Conservation (phyloP, 64 coral and sea anemone genomes). For the Anthopleura sola region DNA sequence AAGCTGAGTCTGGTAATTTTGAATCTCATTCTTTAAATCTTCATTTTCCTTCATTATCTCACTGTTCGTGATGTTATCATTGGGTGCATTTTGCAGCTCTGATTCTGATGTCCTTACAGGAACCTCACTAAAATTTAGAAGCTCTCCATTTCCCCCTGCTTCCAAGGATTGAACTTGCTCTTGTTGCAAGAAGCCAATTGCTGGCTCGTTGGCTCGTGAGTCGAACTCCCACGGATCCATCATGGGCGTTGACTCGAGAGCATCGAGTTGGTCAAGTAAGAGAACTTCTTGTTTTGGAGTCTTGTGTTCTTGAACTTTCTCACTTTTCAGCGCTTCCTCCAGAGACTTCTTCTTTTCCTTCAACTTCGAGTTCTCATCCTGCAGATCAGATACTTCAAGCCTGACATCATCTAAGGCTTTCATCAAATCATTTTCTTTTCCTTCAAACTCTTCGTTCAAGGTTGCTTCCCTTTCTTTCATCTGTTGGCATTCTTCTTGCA, state of each 20-base stretch:
- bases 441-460: constrained; percentile 11
- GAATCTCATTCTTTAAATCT: constrained; percentile 39
- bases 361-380: constrained; percentile 45
- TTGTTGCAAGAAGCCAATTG: not conserved
- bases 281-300: not conserved
- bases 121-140: not conserved
- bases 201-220: not conserved
- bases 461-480: constrained; percentile 13
- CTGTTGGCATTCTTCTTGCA: constrained; percentile 9
- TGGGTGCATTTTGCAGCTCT: not conserved
- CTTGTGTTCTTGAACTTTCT: constrained; percentile 1
- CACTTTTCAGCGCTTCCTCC: constrained; percentile 25
- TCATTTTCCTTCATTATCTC: constrained; percentile 37
- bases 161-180: not conserved
- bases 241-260: not conserved
- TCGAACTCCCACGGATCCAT: not conserved
- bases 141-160: not conserved
- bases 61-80: not conserved
- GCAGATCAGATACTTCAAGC: not conserved
- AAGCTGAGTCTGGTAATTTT: constrained; percentile 30
- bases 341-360: constrained; percentile 22
- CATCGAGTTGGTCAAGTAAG: constrained; percentile 1
- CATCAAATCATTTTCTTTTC: constrained; percentile 51
- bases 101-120: not conserved
- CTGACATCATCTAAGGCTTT: constrained; percentile 30